These are phyloP conservation scores for Dexiosoma caninum DNA, from an alignment of 2,888 invertebrate species.

Conservation along the genomic window DNA sequence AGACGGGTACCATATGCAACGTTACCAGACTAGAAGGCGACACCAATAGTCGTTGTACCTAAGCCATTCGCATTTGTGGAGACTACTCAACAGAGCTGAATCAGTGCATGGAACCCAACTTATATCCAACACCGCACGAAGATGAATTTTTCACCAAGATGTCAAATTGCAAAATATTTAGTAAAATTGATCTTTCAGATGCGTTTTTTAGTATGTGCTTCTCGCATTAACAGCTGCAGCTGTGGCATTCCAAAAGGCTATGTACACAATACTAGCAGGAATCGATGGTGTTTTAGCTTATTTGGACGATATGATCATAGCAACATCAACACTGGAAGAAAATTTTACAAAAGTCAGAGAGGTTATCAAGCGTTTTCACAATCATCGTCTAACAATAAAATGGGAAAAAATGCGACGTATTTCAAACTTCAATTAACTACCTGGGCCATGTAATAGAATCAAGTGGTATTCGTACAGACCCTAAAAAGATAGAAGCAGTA, in stretches of 20 bases:
- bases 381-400: conserved; percentile 8
- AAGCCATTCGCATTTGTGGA: no score
- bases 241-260: conserved; percentile 7
- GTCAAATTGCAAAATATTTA: not conserved
- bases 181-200: conserved; percentile 7
- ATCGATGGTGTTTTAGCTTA: not conserved
- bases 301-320: not conserved
- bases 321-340: not conserved
- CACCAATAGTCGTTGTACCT: no score
- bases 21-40: no score
- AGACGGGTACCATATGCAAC: no score
- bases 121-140: no score
- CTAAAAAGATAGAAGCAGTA: not conserved
- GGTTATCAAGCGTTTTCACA: conserved; percentile 38
- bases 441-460: conserved; percentile 35
- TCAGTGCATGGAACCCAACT: no score
- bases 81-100: no score
- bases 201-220: not conserved
- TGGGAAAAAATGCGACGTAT: conserved; percentile 41
- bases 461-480: conserved; percentile 21
- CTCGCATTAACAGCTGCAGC: not conserved
- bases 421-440: conserved; percentile 25
- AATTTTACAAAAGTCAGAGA: not conserved
- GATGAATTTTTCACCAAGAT: not conserved
- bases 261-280: not conserved